A percentile compares a stretch with the other conserved stretches of the same genome.
Evolutionary conservation across 2,797 vertebrate species (phyloP).

Genomic region (Gobio occitaniae): DNA sequence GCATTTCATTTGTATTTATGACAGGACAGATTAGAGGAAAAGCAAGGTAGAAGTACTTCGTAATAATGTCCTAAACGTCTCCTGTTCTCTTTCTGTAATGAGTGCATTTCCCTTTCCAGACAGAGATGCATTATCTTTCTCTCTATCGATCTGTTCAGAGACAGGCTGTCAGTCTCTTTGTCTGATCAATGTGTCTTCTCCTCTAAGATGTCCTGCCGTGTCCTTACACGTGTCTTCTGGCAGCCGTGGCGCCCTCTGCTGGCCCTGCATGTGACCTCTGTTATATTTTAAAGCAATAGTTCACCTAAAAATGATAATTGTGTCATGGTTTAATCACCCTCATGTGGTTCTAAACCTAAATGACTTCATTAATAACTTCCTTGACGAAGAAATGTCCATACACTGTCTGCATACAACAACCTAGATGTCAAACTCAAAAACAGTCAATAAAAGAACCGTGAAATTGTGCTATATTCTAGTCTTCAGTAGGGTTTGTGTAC

Average conservation of each 20-base stretch:
- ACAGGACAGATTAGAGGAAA: not conserved
- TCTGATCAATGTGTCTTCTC: conserved; percentile 41
- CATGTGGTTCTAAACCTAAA: not conserved
- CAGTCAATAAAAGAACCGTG: not conserved
- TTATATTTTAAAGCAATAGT: not conserved
- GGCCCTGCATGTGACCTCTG: conserved; percentile 5
- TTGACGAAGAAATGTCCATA: not conserved
- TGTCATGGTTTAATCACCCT: not conserved
- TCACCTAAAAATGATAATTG: not conserved
- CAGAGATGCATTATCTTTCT: conserved; percentile 1
- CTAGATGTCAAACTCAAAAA: not conserved
- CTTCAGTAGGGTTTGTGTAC: too few relatives aligned
- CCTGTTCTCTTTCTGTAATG: conserved; percentile 3
- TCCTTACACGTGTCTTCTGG: not conserved
- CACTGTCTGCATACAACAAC: not conserved
- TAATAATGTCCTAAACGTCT: not conserved
- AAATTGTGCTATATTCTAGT: not conserved
- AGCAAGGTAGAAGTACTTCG: not conserved
- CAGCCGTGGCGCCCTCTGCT: conserved; percentile 49
- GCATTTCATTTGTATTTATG: not conserved
- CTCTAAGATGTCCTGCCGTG: conserved; percentile 4
- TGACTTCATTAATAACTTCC: not conserved
- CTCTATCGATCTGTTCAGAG: conserved; percentile 40
- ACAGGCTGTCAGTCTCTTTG: conserved; percentile 42
- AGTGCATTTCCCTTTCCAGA: conserved; percentile 16